Evolutionary conservation across 2,888 invertebrate genomes (phyloP), one percentile per base, ranked within the genome.

Genomic region (Rhorus exstirpatorius): DNA sequence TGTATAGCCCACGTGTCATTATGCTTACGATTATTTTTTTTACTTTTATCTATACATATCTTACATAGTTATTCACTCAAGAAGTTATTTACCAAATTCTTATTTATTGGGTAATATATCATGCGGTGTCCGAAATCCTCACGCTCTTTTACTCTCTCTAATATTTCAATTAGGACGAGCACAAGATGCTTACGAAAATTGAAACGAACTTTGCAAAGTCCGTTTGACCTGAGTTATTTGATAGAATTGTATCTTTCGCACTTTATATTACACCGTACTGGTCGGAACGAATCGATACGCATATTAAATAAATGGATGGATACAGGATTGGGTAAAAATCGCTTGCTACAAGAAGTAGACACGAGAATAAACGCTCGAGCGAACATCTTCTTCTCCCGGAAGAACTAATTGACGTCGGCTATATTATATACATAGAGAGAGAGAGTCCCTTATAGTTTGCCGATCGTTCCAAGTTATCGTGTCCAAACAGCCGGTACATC

Each of bases 401-500:
- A 55, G 61, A 74, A 81, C 81, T 81, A 81, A 81, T 78, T 55
- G 72, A 55, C 63, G 58, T 49, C 21, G 44, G 53, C 21, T 14
- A 24, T 31, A 31, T 21, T 2, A 6, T 10, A 8, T 38, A 8
- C 31, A 31, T 31, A n/a, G n/a, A n/a, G n/a, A n/a, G n/a, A 67
- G 26, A 12, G n/a, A 49, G 60, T 51, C 49, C 67, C 67, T 53
- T 65, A 61, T 49, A 80, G 80, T 72, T 78, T 68, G 76, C 44
- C 41, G 17, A 38, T 81, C 81, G 72, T 55, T 77, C 41, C 26
- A 49, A 72, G 72, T 72, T 68, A 44, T 83, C 72, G 46, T 80
- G 77, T 80, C 71, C 53, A 72, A 80, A 72, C 68, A 83, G 76
- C 53, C 68, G 67, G 67, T 67, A 51, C 17, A 44, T 55, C 68